Evolutionary conservation across 1,140 invertebrate species (phyloP), one percentile per base, ranked within the genome.

Genomic region (Potamilus streckersoni): DNA sequence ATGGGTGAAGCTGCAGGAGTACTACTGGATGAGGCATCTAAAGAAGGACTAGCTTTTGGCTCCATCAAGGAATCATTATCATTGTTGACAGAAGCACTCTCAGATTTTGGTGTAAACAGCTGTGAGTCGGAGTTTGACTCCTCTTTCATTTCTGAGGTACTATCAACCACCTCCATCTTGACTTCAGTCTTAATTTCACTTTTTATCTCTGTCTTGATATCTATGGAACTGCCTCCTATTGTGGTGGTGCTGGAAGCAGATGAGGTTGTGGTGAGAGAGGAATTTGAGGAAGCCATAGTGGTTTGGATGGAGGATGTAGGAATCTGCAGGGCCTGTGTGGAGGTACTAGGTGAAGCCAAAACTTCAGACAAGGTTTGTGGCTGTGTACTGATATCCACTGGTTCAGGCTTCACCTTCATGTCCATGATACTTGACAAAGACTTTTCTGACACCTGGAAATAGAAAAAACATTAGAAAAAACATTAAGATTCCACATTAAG

Each of bases 91-190:
- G 83, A 64, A 87, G 82, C 16, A 90, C 89, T 83, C 89, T 89
- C 23, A 91, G 92, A 57, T 91, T 91, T 63, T 91, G 90, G 92
- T 49, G 38, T 49, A 11, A 49, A 49, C 4, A 49, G 38, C 38
- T 49, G 38, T 8, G 38, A 49, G 38, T 49, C 38, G 4, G 38
- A 49, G 38, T 49, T 49, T 49, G 38, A 49, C 61, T 83, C 74
- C 49, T 74, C 56, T 76, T 79, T 79, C 27, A 83, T 74, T 6
- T 81, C 75, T 49, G 38, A 49, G 38, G 38, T 49, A 11, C 38
- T 49, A 49, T 49, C 38, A 49, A 49, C 38, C 6, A 11, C 38
- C 38, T 49, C 38, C 38, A 49, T 49, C 38, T 49, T 73, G 60
- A 58, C 63, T n/a, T 80, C 78, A 57, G 71, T 78, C 56, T 79